Conservation (phyloP, 1,140 invertebrate genomes). For the Arion vulgaris region DNA sequence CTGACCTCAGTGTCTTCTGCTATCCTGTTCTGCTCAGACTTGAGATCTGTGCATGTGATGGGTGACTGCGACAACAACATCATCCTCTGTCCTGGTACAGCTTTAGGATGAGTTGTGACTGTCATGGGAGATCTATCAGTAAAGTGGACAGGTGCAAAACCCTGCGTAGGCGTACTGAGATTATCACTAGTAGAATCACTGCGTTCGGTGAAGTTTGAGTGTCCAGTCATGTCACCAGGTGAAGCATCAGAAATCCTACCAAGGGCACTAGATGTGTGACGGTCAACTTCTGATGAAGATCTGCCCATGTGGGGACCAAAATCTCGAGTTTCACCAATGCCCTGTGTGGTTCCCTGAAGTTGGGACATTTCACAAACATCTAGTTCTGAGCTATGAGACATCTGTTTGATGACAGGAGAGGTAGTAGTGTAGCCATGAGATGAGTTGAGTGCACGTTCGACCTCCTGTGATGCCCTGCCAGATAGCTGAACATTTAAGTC, state of each 20-base stretch:
- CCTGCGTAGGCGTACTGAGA: slow-evolving; percentile 32
- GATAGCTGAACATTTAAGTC: slow-evolving; percentile 9
- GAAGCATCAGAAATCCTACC: slow-evolving; percentile 25
- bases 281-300: slow-evolving; percentile 26
- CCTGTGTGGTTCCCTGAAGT: not conserved
- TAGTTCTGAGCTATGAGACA: slow-evolving; percentile 33
- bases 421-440: not conserved
- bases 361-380: slow-evolving; percentile 29
- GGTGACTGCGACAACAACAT: slow-evolving; percentile 12
- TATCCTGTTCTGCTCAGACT: slow-evolving; percentile 1
- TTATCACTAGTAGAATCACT: slow-evolving; percentile 10
- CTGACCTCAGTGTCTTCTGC: not conserved
- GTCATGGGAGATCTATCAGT: slow-evolving; percentile 32
- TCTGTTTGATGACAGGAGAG: slow-evolving; percentile 16
- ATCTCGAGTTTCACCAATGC: slow-evolving; percentile 30
- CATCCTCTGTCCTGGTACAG: slow-evolving; percentile 22
- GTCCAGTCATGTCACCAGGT: not conserved
- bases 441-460: not conserved
- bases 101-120: not conserved
- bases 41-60: not conserved
- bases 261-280: not conserved
- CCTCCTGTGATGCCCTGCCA: slow-evolving; percentile 30
- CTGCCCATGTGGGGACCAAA: slow-evolving; percentile 33
- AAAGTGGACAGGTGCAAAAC: slow-evolving; percentile 32
- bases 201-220: not conserved